These are phyloP conservation scores for Cephus nigrinus DNA, from an alignment of 2,888 invertebrate species.

Conservation along the genomic window DNA sequence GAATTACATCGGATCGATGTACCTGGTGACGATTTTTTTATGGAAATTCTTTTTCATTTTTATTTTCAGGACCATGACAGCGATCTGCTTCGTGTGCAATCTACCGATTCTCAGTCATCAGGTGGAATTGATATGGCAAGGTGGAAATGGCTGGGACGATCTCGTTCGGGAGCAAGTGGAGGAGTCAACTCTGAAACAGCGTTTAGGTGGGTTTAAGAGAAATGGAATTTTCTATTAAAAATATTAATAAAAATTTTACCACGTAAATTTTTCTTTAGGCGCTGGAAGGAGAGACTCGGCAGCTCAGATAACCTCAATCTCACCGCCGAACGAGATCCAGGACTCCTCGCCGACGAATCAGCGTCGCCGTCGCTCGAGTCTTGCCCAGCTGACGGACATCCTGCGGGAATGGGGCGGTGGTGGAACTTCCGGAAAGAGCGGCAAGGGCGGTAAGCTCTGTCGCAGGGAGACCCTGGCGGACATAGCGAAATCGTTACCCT, in stretches of 20 bases:
- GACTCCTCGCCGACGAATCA: constrained; percentile 78
- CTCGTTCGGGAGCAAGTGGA: constrained; percentile 87
- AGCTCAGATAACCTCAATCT: constrained; percentile 88
- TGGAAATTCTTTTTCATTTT: constrained; percentile 12
- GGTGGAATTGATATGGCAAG: constrained; percentile 93
- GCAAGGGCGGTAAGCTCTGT: constrained; percentile 71
- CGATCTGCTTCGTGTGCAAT: constrained; percentile 96
- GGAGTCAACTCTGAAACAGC: constrained; percentile 85
- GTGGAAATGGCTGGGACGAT: constrained; percentile 95
- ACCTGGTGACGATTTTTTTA: background rate
- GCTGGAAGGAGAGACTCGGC: constrained; percentile 86
- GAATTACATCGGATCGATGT: constrained; percentile 11
- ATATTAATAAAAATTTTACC: rapidly evolving
- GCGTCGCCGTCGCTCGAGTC: constrained; percentile 83
- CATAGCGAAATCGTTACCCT: constrained; percentile 85
- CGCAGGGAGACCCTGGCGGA: constrained; percentile 90
- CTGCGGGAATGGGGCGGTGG: constrained; percentile 85
- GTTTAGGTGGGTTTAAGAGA: constrained; percentile 71
- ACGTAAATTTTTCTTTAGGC: constrained; percentile 36
- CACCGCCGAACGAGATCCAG: constrained; percentile 81
- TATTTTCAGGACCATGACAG: constrained; percentile 86
- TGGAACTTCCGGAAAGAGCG: constrained; percentile 66
- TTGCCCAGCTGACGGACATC: constrained; percentile 90
- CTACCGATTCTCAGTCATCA: constrained; percentile 94
- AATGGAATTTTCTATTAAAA: too few species aligned